These are phyloP conservation scores for Ctena decussata DNA, from an alignment of 2,888 invertebrate species.

Conservation along the genomic window DNA sequence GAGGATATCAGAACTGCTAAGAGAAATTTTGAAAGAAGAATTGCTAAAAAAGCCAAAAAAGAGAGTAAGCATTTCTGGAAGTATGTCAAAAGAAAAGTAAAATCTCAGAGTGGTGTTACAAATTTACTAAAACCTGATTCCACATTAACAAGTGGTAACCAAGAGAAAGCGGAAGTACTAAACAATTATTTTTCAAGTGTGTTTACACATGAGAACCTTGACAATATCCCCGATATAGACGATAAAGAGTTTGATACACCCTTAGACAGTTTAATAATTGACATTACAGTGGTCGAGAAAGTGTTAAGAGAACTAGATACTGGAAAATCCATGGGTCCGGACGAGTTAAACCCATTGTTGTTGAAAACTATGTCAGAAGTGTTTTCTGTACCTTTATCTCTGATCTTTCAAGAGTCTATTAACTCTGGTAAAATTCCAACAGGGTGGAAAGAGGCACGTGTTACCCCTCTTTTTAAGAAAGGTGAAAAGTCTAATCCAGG, in stretches of 20 bases:
- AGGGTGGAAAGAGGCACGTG: not conserved
- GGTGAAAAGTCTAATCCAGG: not conserved
- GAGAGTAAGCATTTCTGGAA: constrained; percentile 29
- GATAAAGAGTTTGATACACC: constrained; percentile 7
- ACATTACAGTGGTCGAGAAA: not conserved
- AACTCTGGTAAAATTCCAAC: not conserved
- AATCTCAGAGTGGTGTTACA: not conserved
- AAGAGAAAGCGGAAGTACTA: constrained; percentile 25
- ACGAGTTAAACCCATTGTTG: too few relatives aligned
- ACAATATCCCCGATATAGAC: constrained; percentile 6
- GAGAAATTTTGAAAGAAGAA: not conserved
- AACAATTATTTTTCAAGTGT: constrained; percentile 23
- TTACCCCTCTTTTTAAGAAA: constrained; percentile 1
- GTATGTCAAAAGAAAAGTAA: constrained; percentile 19
- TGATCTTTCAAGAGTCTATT: not conserved
- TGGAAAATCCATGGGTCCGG: constrained; percentile 13
- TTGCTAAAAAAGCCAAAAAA: constrained; percentile 10
- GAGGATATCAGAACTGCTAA: constrained; percentile 4
- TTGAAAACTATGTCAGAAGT: constrained; percentile 4
- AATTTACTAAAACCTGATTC: constrained; percentile 9
- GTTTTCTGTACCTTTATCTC: not conserved
- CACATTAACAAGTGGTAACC: not conserved
- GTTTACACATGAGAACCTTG: constrained; percentile 18
- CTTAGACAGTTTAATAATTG: not conserved
- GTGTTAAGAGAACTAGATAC: constrained; percentile 1